phyloP scores from a whole-genome alignment of 2,797 vertebrate genomes.

The Alca torda region DNA sequence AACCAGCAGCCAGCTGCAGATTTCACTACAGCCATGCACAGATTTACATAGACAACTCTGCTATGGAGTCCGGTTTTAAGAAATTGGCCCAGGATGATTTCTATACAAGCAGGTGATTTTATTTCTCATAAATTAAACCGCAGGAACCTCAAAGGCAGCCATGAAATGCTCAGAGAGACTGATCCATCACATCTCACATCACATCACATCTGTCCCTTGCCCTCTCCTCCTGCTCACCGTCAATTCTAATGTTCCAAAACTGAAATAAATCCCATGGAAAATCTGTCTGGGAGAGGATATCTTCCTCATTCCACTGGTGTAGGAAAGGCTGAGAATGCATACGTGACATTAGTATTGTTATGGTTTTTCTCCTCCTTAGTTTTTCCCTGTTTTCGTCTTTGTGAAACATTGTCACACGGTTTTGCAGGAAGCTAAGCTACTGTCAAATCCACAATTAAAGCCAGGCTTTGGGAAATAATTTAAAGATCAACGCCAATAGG shows the following conservation, averaged over 20 bases:
- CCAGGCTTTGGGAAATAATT: neutral
- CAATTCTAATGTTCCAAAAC: neutral
- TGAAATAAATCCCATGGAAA: constrained; percentile 13
- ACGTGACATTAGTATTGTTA: neutral
- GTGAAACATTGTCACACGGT: neutral
- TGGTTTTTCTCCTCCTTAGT: neutral
- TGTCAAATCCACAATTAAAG: neutral
- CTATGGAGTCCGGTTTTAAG: neutral
- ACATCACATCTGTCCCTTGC: neutral
- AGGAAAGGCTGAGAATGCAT: neutral
- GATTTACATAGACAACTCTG: neutral
- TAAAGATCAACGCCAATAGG: neutral
- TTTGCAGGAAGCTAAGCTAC: neutral
- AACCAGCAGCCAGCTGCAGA: neutral
- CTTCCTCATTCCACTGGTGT: neutral
- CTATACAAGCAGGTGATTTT: neutral
- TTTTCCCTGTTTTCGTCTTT: neutral
- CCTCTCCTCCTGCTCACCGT: neutral
- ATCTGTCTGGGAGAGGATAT: neutral
- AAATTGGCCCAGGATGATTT: neutral
- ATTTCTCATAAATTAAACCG: neutral
- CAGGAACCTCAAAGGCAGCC: neutral
- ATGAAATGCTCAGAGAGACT: neutral
- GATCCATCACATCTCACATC: neutral
- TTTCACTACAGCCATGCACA: neutral